These are phyloP conservation scores for Drosophila nr. perissopoda DNA, from an alignment of 2,888 invertebrate genomes.

Conservation along the genomic window DNA sequence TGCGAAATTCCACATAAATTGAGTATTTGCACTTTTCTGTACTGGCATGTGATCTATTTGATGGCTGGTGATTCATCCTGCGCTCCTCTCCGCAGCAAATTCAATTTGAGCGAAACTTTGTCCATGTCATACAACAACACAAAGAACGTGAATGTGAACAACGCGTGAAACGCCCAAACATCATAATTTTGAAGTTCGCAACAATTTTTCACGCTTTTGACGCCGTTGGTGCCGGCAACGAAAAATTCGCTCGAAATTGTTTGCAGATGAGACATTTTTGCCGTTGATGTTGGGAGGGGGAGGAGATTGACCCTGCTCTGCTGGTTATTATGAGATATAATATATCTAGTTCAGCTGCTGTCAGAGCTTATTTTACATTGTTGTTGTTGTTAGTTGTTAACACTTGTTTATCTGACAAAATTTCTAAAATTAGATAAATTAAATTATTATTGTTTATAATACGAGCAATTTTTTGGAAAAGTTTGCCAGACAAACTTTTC, in stretches of 20 bases:
- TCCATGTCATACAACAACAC: slow-evolving; percentile 68
- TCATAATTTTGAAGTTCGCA: slow-evolving; percentile 66
- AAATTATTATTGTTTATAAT: slow-evolving; percentile 56
- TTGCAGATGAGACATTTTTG: slow-evolving; percentile 51
- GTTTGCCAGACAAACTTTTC: slow-evolving; percentile 18
- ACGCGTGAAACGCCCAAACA: slow-evolving; percentile 23
- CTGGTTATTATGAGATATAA: slow-evolving; percentile 41
- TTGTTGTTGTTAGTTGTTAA: slow-evolving; percentile 32
- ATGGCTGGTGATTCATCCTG: neutral
- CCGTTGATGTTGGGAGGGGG: neutral
- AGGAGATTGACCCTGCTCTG: slow-evolving; percentile 1
- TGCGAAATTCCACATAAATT: slow-evolving; percentile 13
- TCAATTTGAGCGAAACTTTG: slow-evolving; percentile 63
- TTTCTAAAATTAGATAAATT: slow-evolving; percentile 66
- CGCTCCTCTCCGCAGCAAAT: slow-evolving; percentile 21
- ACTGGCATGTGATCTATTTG: neutral
- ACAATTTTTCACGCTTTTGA: slow-evolving; percentile 76
- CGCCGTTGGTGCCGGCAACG: slow-evolving; percentile 19
- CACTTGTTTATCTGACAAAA: slow-evolving; percentile 21
- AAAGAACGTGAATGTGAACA: slow-evolving; percentile 28
- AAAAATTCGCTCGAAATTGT: slow-evolving; percentile 61
- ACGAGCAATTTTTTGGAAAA: slow-evolving; percentile 35
- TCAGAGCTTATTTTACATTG: slow-evolving; percentile 23
- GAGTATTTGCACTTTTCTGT: neutral
- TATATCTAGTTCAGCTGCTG: slow-evolving; percentile 53